phyloP scores from a whole-genome alignment of 2,797 vertebrate genomes.

The Sebastes iracundus region DNA sequence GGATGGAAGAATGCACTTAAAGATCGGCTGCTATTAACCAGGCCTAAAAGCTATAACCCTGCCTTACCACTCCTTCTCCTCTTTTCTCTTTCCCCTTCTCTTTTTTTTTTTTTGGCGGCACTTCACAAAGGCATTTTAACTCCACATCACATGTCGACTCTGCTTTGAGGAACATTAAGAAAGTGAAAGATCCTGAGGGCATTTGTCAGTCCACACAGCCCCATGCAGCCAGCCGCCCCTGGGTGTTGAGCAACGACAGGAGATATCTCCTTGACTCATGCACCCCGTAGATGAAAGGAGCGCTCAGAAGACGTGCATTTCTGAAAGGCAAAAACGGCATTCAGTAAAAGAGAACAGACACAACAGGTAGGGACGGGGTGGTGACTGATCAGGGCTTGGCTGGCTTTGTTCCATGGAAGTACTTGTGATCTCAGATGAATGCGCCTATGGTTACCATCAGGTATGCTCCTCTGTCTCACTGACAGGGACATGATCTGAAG shows the following conservation, averaged over 20 bases:
- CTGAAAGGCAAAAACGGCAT: conserved; percentile 56
- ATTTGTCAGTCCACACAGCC: conserved; percentile 71
- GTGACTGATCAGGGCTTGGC: conserved; percentile 69
- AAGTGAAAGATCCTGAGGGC: conserved; percentile 72
- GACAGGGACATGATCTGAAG: conserved; percentile 51
- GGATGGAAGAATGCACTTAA: conserved; percentile 81
- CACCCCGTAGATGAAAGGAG: conserved; percentile 67
- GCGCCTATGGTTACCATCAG: conserved; percentile 63
- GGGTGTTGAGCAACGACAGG: conserved; percentile 74
- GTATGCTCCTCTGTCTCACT: conserved; percentile 41
- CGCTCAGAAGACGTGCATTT: conserved; percentile 60
- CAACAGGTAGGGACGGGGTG: conserved; percentile 71
- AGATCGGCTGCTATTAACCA: conserved; percentile 68
- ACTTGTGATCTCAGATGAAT: conserved; percentile 71
- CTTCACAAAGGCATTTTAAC: conserved; percentile 73
- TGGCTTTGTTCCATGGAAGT: conserved; percentile 66
- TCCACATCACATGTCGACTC: conserved; percentile 62
- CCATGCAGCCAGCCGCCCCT: conserved; percentile 52
- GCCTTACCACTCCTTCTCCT: conserved; percentile 1
- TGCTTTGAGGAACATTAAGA: conserved; percentile 73
- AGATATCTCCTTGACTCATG: conserved; percentile 76
- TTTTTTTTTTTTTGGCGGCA: conserved; percentile 7
- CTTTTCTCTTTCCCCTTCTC: neutral
- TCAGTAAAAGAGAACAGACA: conserved; percentile 63
- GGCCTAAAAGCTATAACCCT: conserved; percentile 63